Evolutionary conservation across 2,888 invertebrate species (phyloP), one percentile per base, ranked within the genome.

Genomic region (Agrypnus murinus): DNA sequence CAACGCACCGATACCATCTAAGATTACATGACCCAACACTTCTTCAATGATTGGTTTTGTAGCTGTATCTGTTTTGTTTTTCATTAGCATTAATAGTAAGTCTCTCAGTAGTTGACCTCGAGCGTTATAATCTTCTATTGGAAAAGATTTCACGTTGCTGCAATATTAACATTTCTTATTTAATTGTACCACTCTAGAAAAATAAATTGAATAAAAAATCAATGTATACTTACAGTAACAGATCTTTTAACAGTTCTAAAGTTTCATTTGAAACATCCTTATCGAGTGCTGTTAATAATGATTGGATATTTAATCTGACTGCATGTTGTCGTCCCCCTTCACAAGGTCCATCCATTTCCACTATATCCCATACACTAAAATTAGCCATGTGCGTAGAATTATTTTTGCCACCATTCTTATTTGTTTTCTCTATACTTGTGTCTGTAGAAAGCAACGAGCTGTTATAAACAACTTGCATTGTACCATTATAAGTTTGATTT

Each of bases 91-190:
- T 14, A n/a, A 10, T 31, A 50, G 1, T 19, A 50, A 14, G 10
- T 50, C 50, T 6, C 50, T 19, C 5, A 50, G 31, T n/a, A 50
- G n/a, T 32, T 50, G 12, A 31, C 50, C 50, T 12, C 50, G 31
- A 14, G 50, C 50, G 31, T 50, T 50, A 19, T 50, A 50, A 9
- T 50, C 50, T 50, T 50, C 12, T 14, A 50, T 32, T 5, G 50
- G 50, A 31, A 50, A 50, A 2, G n/a, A 19, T 32, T 31, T 50
- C 4, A 50, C 31, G 12, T n/a, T n/a, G 1, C 50, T 50, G 14
- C 5, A 50, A 50, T 38, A n/a, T 25, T 25, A 25, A 25, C 5
- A 25, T n/a, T n/a, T n/a, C n/a, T n/a, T n/a, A 38, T 9, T 38
- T 38, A 9, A 38, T 2, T 25, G 2, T 25, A 3, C 25, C 5